A percentile compares a stretch with the other conserved stretches of the same genome.
Evolutionary conservation across 2,888 invertebrate genomes (phyloP).

Genomic region (Oscheius myriophilus): DNA sequence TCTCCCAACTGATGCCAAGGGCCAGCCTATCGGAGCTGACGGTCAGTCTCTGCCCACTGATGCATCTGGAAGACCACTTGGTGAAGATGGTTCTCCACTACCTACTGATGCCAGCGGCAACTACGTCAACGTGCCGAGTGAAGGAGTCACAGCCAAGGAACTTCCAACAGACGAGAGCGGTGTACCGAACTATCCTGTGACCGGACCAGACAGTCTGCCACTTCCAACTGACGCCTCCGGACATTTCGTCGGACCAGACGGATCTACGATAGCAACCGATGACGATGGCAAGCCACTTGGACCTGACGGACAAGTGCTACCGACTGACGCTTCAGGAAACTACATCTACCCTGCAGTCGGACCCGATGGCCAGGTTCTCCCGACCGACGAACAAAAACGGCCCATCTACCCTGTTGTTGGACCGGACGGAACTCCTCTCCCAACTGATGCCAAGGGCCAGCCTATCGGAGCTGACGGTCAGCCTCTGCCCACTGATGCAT

Average conservation of each 20-base stretch:
- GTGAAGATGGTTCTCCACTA: slow-evolving; percentile 30
- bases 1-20: slow-evolving; percentile 54
- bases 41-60: slow-evolving; percentile 36
- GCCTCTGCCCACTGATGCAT: slow-evolving; percentile 9
- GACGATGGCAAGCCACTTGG: slow-evolving; percentile 40
- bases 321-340: slow-evolving; percentile 49
- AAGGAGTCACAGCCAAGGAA: slow-evolving; percentile 24
- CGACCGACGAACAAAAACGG: slow-evolving; percentile 30
- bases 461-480: slow-evolving; percentile 1
- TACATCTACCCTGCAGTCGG: slow-evolving; percentile 32
- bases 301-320: slow-evolving; percentile 35
- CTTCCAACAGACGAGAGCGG: slow-evolving; percentile 32
- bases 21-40: slow-evolving; percentile 28
- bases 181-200: slow-evolving; percentile 23
- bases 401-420: slow-evolving; percentile 41
- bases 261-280: slow-evolving; percentile 32
- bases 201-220: slow-evolving; percentile 37
- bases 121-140: slow-evolving; percentile 30
- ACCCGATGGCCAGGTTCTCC: slow-evolving; percentile 47
- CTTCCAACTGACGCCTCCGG: slow-evolving; percentile 39
- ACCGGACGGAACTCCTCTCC: slow-evolving; percentile 36
- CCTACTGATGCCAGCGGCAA: slow-evolving; percentile 30
- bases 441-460: slow-evolving; percentile 28
- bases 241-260: slow-evolving; percentile 21
- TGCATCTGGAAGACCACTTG: slow-evolving; percentile 35